These are phyloP conservation scores for Dryobates pubescens DNA, from an alignment of 2,797 vertebrate genomes.

Conservation along the genomic window DNA sequence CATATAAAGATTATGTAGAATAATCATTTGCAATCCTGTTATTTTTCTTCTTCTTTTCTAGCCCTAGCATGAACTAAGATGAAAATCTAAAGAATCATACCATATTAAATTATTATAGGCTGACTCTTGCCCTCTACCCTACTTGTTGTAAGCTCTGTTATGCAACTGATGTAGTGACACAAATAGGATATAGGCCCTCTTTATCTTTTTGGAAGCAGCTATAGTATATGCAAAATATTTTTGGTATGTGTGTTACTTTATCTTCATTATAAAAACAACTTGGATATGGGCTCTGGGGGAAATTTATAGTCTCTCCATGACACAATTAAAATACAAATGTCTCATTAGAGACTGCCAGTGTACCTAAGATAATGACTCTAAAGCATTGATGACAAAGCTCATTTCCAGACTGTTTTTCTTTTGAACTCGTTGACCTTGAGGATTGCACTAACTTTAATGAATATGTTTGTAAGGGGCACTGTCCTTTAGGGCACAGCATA, in stretches of 20 bases:
- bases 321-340: conserved; percentile 77
- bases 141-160: conserved; percentile 67
- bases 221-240: conserved; percentile 69
- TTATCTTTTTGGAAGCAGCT: conserved; percentile 78
- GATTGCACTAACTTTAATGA: conserved; percentile 41
- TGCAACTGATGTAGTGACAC: conserved; percentile 63
- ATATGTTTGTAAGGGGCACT: conserved; percentile 51
- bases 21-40: neutral
- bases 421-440: conserved; percentile 25
- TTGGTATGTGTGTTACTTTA: conserved; percentile 77
- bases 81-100: conserved; percentile 32
- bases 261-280: conserved; percentile 78
- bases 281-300: conserved; percentile 63
- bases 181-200: conserved; percentile 65
- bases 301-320: conserved; percentile 69
- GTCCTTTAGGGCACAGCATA: conserved; percentile 49
- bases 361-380: conserved; percentile 67
- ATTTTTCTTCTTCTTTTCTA: conserved; percentile 26
- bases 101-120: conserved; percentile 56
- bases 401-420: conserved; percentile 58
- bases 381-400: conserved; percentile 68
- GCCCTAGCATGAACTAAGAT: conserved; percentile 59
- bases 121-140: conserved; percentile 56
- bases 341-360: conserved; percentile 75
- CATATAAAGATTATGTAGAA: conserved; percentile 58